A percentile compares a stretch with the other conserved stretches of the same genome.
phyloP scores from a whole-genome alignment of 1,140 invertebrate species.

The Cylas formicarius region DNA sequence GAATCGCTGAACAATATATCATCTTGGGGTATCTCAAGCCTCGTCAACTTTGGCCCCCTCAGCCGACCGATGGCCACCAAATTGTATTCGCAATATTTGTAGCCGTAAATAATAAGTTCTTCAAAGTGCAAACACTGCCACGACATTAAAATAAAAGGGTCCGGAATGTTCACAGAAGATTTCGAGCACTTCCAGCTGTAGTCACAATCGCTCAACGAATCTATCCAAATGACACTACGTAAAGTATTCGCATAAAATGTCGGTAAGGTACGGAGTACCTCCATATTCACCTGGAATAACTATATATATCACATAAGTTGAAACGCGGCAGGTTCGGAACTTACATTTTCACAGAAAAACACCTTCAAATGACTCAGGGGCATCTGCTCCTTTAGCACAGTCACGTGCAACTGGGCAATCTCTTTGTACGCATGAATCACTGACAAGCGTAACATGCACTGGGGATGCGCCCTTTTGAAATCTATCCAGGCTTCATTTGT shows the following conservation, averaged over 20 bases:
- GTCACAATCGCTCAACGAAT: slow-evolving; percentile 44
- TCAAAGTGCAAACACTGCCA: slow-evolving; percentile 65
- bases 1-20: slow-evolving; percentile 41
- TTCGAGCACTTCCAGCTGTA: slow-evolving; percentile 25
- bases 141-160: slow-evolving; percentile 67
- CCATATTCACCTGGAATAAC: slow-evolving; percentile 45
- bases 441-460: slow-evolving; percentile 59
- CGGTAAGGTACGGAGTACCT: slow-evolving; percentile 50
- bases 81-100: slow-evolving; percentile 56
- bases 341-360: slow-evolving; percentile 65
- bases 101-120: slow-evolving; percentile 57
- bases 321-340: slow-evolving; percentile 13
- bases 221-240: slow-evolving; percentile 62
- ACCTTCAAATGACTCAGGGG: slow-evolving; percentile 66
- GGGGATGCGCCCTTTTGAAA: slow-evolving; percentile 48
- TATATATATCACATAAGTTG: slow-evolving; percentile 4
- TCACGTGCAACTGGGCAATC: slow-evolving; percentile 51
- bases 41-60: slow-evolving; percentile 52
- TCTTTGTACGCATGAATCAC: slow-evolving; percentile 68
- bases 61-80: slow-evolving; percentile 62
- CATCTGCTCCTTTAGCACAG: slow-evolving; percentile 62
- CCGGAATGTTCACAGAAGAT: slow-evolving; percentile 43
- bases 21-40: slow-evolving; percentile 55
- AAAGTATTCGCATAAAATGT: slow-evolving; percentile 55
- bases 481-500: slow-evolving; percentile 57